These are phyloP conservation scores for Tetramorium alpestre DNA, from an alignment of 1,140 invertebrate species.

Conservation along the genomic window DNA sequence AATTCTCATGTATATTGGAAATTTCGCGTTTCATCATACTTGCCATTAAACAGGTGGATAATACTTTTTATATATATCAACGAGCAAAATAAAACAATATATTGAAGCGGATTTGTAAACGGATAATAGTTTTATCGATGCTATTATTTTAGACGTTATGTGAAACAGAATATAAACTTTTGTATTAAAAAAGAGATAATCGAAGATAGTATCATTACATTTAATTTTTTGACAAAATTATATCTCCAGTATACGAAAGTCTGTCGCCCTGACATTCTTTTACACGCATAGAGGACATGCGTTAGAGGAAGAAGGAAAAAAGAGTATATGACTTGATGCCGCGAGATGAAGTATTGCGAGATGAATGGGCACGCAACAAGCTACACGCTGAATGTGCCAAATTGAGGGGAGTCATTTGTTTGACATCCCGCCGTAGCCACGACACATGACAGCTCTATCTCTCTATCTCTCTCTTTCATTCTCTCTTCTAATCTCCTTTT, in stretches of 20 bases:
- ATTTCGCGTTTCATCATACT: not conserved
- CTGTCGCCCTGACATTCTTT: not conserved
- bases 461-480: constrained; percentile 21
- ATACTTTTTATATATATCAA: not conserved
- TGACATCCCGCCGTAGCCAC: constrained; percentile 63
- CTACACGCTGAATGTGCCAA: constrained; percentile 78
- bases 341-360: constrained; percentile 65
- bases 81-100: not conserved
- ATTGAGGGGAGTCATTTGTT: constrained; percentile 75
- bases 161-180: not conserved
- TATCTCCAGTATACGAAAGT: not conserved
- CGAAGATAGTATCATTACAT: not conserved
- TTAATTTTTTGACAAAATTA: not conserved
- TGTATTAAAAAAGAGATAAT: not conserved
- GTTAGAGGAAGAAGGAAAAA: not conserved
- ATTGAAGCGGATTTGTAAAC: not conserved
- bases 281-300: not conserved
- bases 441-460: constrained; percentile 64
- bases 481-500: constrained; percentile 53
- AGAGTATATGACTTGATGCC: constrained; percentile 32
- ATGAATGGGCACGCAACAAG: constrained; percentile 80
- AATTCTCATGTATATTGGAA: constrained; percentile 34
- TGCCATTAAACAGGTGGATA: constrained; percentile 19
- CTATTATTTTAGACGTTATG: not conserved
- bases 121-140: not conserved